These are phyloP conservation scores for Amorpha juglandis DNA, from an alignment of 2,888 invertebrate species.

Conservation along the genomic window DNA sequence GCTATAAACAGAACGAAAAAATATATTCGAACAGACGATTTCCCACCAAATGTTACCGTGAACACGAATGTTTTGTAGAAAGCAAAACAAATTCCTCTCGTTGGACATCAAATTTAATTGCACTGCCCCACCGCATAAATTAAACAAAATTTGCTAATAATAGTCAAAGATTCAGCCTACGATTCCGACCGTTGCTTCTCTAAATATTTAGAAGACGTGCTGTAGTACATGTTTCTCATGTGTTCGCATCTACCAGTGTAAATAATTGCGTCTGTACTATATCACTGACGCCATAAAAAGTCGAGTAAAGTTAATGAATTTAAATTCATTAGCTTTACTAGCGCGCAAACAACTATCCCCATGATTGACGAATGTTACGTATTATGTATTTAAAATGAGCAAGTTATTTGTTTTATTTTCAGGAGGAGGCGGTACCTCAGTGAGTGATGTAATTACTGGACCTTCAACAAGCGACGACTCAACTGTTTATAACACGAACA, in stretches of 20 bases:
- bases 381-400: background rate
- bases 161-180: slow-evolving; percentile 34
- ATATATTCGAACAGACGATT: background rate
- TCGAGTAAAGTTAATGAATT: slow-evolving; percentile 38
- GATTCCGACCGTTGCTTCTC: slow-evolving; percentile 40
- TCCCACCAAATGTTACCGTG: background rate
- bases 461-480: slow-evolving; percentile 46
- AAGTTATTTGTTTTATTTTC: slow-evolving; percentile 37
- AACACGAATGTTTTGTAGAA: background rate
- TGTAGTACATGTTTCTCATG: slow-evolving; percentile 46
- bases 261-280: slow-evolving; percentile 49
- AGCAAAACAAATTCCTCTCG: background rate
- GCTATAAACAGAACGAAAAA: background rate
- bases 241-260: slow-evolving; percentile 47
- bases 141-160: slow-evolving; percentile 37
- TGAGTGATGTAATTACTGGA: slow-evolving; percentile 54
- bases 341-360: slow-evolving; percentile 18
- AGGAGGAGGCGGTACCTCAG: slow-evolving; percentile 81
- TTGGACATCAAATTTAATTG: slow-evolving; percentile 21
- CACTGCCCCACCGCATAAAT: slow-evolving; percentile 28
- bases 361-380: slow-evolving; percentile 20
- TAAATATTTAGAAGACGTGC: slow-evolving; percentile 59
- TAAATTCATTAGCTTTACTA: slow-evolving; percentile 32
- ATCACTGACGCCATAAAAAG: slow-evolving; percentile 42
- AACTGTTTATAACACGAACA: slow-evolving; percentile 40